Conservation (phyloP, 2,797 vertebrate species). For the Heteromormyrus szaboi region DNA sequence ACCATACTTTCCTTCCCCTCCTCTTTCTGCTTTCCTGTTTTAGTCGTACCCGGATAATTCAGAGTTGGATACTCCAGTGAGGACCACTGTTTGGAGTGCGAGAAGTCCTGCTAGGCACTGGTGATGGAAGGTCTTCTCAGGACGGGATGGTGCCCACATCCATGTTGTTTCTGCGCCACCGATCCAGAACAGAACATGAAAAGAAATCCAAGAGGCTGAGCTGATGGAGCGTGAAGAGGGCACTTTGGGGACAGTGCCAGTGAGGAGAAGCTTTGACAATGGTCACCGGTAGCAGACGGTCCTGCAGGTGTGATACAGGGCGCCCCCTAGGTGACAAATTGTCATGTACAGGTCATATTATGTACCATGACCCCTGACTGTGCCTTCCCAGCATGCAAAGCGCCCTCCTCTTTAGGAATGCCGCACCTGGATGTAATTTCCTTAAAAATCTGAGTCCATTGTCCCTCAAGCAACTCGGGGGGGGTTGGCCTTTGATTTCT, state of each 20-base stretch:
- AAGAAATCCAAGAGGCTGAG: neutral
- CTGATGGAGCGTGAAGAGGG: neutral
- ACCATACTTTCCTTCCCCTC: slow-evolving; percentile 40
- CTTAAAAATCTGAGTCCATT: slow-evolving; percentile 66
- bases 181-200: neutral
- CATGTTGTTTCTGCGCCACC: neutral
- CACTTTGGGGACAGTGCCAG: neutral
- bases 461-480: slow-evolving; percentile 62
- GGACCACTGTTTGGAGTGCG: slow-evolving; percentile 49
- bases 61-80: slow-evolving; percentile 45
- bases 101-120: slow-evolving; percentile 45
- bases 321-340: neutral
- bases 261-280: neutral
- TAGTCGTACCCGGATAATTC: slow-evolving; percentile 16
- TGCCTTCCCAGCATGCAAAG: slow-evolving; percentile 63
- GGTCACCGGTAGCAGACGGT: neutral
- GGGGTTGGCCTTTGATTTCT: slow-evolving; percentile 49
- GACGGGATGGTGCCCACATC: slow-evolving; percentile 50
- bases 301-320: neutral
- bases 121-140: slow-evolving; percentile 53
- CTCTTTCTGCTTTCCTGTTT: neutral
- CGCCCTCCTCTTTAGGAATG: slow-evolving; percentile 60
- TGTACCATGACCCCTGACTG: slow-evolving; percentile 34
- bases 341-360: neutral
- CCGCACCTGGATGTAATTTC: slow-evolving; percentile 74